phyloP scores from a whole-genome alignment of 2,113 vertebrate genomes.

The Eolophus roseicapilla region DNA sequence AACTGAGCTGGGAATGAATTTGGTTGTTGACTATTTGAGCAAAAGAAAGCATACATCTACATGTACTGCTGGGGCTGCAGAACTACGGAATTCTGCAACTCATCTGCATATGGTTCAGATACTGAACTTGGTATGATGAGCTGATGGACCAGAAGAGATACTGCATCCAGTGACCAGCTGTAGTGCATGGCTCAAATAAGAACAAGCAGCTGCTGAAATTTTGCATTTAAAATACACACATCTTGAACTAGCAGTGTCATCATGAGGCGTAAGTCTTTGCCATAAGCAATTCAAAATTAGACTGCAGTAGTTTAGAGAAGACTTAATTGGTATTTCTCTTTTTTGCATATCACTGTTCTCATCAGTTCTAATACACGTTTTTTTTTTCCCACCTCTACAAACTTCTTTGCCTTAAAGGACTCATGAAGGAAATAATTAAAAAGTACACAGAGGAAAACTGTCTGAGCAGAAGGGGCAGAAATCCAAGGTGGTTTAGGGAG shows the following conservation, averaged over 20 bases:
- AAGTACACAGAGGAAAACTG: neutral
- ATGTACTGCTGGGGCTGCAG: neutral
- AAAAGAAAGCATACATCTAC: neutral
- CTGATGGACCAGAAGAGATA: neutral
- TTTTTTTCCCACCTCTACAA: neutral
- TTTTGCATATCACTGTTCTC: conserved; percentile 40
- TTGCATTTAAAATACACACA: neutral
- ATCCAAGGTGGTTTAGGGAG: conserved; percentile 27
- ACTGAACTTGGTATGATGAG: neutral
- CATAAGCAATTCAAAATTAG: neutral
- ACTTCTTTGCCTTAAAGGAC: conserved; percentile 14
- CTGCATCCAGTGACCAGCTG: neutral
- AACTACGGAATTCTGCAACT: neutral
- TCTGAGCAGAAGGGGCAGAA: conserved; percentile 34
- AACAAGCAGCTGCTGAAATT: neutral
- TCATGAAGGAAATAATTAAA: conserved; percentile 43
- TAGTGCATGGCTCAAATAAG: neutral
- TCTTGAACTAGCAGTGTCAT: neutral
- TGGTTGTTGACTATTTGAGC: neutral
- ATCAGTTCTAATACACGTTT: neutral
- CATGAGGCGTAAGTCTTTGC: neutral
- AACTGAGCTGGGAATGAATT: neutral
- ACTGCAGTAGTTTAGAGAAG: neutral
- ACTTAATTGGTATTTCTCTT: neutral
- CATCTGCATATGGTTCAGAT: neutral